Evolutionary conservation across 2,888 invertebrate genomes (phyloP).

Genomic region (Siphlonurus alternatus): DNA sequence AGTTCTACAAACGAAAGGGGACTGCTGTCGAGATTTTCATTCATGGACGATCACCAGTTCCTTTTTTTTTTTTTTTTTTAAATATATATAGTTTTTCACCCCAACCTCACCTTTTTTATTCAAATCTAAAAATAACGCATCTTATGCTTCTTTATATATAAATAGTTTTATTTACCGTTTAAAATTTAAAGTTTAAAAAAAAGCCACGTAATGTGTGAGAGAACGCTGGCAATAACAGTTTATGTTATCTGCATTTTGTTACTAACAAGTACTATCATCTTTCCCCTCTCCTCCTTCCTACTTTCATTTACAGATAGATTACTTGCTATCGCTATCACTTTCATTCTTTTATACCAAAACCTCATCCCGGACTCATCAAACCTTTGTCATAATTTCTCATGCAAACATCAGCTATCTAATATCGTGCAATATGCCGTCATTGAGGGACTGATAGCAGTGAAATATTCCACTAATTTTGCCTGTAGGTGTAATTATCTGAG

Average conservation of each 20-base stretch:
- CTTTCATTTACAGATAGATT: not conserved
- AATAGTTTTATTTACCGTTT: not conserved
- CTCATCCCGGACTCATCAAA: no score
- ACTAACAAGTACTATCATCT: not conserved
- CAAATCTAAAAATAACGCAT: not conserved
- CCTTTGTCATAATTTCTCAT: no score
- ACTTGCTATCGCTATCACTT: not conserved
- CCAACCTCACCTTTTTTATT: not conserved
- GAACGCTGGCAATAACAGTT: not conserved
- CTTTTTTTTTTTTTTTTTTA: not conserved
- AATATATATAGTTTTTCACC: not conserved
- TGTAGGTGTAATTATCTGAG: no score
- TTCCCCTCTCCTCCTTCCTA: not conserved
- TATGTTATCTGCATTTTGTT: not conserved
- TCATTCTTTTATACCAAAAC: not conserved
- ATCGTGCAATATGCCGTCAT: no score
- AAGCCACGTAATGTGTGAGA: not conserved
- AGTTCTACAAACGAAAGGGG: not conserved
- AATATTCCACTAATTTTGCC: no score
- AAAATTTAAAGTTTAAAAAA: not conserved
- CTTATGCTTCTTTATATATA: not conserved
- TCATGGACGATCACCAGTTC: not conserved
- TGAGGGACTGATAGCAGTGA: no score
- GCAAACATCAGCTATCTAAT: no score
- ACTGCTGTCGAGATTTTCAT: not conserved